Percentiles rank a stretch among this genome's conserved stretches.
These are phyloP conservation scores for Arbacia lixula DNA, from an alignment of 53 echinoderm and acorn worm species.

Conservation along the genomic window DNA sequence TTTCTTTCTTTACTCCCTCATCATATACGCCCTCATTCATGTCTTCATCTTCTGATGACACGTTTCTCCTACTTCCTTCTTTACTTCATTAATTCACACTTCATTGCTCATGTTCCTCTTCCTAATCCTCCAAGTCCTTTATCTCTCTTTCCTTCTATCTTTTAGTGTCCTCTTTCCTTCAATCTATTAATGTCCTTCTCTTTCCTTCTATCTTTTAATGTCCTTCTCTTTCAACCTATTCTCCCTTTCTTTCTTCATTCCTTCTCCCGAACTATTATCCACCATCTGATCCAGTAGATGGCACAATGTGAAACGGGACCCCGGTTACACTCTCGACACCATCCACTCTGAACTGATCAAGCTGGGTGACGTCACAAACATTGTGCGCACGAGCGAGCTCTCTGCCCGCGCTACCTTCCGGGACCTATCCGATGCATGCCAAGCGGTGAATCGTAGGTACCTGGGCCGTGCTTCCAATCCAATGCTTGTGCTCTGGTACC, in stretches of 20 bases:
- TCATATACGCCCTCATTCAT: no score
- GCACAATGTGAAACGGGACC: conserved; percentile 68
- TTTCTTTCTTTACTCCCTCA: no score
- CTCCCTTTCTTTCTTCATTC: neutral
- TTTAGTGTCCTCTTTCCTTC: neutral
- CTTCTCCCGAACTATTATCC: neutral
- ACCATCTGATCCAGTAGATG: conserved; percentile 52
- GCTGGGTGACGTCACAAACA: conserved; percentile 70
- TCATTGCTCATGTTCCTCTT: neutral
- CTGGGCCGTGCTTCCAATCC: conserved; percentile 72
- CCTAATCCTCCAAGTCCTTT: neutral
- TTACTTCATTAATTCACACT: neutral
- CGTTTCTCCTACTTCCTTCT: neutral
- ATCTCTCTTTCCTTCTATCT: neutral
- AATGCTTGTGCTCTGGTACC: conserved; percentile 77
- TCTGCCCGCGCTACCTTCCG: conserved; percentile 76
- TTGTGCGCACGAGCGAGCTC: conserved; percentile 64
- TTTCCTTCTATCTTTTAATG: neutral
- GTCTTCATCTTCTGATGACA: no score
- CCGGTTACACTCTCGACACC: conserved; percentile 57
- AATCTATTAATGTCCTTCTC: neutral
- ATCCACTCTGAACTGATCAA: conserved; percentile 62
- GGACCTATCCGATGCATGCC: conserved; percentile 74
- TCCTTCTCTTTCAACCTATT: neutral
- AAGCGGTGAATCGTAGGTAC: conserved; percentile 59